Conservation (phyloP, 1,140 invertebrate species). For the Augochlora pura region DNA sequence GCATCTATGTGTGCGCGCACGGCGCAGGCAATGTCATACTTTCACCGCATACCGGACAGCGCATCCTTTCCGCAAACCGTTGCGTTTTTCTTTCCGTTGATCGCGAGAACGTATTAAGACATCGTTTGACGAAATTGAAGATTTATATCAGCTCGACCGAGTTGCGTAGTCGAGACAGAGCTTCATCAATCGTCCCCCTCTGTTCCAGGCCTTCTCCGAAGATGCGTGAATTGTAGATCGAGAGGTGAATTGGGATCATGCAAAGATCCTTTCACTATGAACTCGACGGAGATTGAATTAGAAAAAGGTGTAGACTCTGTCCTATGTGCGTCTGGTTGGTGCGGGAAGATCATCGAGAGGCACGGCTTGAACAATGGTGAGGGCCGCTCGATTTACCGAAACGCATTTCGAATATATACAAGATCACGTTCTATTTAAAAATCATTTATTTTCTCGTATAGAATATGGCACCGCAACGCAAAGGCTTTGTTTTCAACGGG, state of each 20-base stretch:
- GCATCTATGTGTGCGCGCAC: slow-evolving; percentile 1
- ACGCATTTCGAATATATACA: neutral
- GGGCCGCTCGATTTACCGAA: neutral
- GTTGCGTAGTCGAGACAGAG: neutral
- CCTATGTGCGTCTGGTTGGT: slow-evolving; percentile 96
- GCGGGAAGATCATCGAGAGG: slow-evolving; percentile 93
- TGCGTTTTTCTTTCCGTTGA: neutral
- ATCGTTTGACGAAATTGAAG: neutral
- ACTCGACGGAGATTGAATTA: slow-evolving; percentile 85
- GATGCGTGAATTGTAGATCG: slow-evolving; percentile 91
- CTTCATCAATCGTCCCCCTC: slow-evolving; percentile 14
- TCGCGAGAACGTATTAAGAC: neutral
- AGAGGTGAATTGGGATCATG: slow-evolving; percentile 92
- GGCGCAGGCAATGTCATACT: slow-evolving; percentile 26
- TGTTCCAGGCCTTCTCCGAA: slow-evolving; percentile 81
- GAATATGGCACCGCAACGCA: slow-evolving; percentile 94
- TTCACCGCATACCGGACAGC: slow-evolving; percentile 41
- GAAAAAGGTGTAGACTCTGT: slow-evolving; percentile 87
- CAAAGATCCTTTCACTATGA: slow-evolving; percentile 91
- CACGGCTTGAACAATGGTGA: slow-evolving; percentile 82
- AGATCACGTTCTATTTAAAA: neutral
- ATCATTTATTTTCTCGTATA: slow-evolving; percentile 70
- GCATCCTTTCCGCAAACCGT: slow-evolving; percentile 12
- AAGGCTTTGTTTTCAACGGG: slow-evolving; percentile 91
- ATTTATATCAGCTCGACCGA: neutral